phyloP scores from a whole-genome alignment of 2,888 invertebrate genomes.

The Steinernema carpocapsae region DNA sequence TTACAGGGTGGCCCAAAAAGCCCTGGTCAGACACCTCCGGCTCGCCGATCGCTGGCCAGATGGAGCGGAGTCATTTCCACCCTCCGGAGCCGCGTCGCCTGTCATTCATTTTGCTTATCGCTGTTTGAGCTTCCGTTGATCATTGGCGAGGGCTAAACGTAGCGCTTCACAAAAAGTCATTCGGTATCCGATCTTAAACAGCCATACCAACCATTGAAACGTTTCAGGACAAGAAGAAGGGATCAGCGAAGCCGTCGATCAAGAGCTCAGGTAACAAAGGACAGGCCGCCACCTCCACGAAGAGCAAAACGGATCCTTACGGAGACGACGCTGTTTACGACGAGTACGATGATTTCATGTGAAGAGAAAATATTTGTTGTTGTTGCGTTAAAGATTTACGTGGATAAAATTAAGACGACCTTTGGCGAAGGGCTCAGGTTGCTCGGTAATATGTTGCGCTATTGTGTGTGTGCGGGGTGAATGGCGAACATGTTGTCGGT shows the following conservation, averaged over 20 bases:
- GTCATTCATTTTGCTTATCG: too few species aligned
- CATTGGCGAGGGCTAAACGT: too few species aligned
- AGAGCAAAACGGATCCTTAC: background rate
- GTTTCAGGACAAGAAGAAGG: conserved; percentile 27
- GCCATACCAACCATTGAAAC: too few species aligned
- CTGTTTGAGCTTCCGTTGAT: too few species aligned
- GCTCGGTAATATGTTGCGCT: conserved; percentile 5
- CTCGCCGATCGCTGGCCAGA: too few species aligned
- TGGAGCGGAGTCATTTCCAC: too few species aligned
- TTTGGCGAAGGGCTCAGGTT: conserved; percentile 5
- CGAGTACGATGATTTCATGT: conserved; percentile 29
- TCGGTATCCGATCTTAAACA: too few species aligned
- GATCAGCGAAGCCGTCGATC: conserved; percentile 1
- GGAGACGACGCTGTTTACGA: conserved; percentile 18
- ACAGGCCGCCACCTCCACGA: background rate
- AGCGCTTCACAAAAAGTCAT: too few species aligned
- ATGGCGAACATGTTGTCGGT: conserved; percentile 30
- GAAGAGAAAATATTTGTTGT: background rate
- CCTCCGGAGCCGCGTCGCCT: too few species aligned
- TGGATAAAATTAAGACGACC: background rate
- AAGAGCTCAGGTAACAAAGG: conserved; percentile 27
- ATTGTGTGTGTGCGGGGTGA: conserved; percentile 19
- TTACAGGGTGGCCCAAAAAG: too few species aligned
- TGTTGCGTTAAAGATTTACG: background rate
- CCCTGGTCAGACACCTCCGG: too few species aligned